A percentile compares a stretch with the other conserved stretches of the same genome.
Conservation (phyloP, 2,888 invertebrate species). For the Zaprionus obscuricornis region DNA sequence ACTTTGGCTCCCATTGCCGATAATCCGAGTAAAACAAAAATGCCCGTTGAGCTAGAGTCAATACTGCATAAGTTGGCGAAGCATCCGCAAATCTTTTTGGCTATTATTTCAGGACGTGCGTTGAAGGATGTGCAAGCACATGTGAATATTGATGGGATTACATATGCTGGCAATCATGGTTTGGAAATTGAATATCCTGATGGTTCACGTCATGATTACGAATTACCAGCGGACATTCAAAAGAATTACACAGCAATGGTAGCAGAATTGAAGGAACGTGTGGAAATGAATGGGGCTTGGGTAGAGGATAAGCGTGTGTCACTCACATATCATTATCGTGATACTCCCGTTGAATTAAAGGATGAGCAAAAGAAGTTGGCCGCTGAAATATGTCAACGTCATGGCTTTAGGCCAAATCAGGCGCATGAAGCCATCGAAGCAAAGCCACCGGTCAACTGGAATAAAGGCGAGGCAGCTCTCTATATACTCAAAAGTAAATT, state of each 20-base stretch:
- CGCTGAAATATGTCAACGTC: conserved; percentile 85
- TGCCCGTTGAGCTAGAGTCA: conserved; percentile 87
- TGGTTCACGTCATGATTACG: conserved; percentile 88
- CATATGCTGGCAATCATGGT: conserved; percentile 90
- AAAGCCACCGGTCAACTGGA: conserved; percentile 88
- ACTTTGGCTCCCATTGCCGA: conserved; percentile 89
- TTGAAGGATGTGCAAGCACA: conserved; percentile 88
- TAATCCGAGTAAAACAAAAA: conserved; percentile 88
- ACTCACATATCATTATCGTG: conserved; percentile 89
- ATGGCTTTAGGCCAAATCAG: conserved; percentile 87
- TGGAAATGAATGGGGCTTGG: conserved; percentile 87
- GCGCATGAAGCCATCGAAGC: conserved; percentile 90
- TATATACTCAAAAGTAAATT: conserved; percentile 89
- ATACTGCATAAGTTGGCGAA: conserved; percentile 87
- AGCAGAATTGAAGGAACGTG: conserved; percentile 86
- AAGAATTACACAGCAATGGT: conserved; percentile 87
- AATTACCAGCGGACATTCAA: conserved; percentile 87
- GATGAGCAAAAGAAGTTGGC: conserved; percentile 85
- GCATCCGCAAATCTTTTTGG: conserved; percentile 88
- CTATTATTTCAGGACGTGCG: conserved; percentile 89
- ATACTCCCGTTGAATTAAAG: conserved; percentile 86
- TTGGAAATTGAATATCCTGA: conserved; percentile 90
- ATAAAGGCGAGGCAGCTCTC: conserved; percentile 87
- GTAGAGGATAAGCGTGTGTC: conserved; percentile 90
- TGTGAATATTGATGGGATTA: conserved; percentile 85